Conservation (phyloP, 2,797 vertebrate genomes). For the Rhinophrynus dorsalis region DNA sequence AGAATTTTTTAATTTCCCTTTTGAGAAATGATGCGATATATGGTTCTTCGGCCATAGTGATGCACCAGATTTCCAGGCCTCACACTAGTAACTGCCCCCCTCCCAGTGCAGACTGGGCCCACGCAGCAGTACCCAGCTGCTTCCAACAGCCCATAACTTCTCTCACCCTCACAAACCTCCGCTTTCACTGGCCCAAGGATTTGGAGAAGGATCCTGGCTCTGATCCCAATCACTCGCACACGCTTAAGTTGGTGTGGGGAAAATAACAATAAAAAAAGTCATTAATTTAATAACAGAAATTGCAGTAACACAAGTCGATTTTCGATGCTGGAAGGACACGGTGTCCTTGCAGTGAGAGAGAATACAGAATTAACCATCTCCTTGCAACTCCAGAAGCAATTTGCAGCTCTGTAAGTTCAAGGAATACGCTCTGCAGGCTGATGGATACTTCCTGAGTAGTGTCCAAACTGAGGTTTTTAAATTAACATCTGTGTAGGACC, state of each 20-base stretch:
- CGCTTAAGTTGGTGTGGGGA: slow-evolving; percentile 28
- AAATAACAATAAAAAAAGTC: slow-evolving; percentile 42
- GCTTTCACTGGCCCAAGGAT: slow-evolving; percentile 22
- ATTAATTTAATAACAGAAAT: slow-evolving; percentile 49
- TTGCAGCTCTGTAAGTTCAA: no score
- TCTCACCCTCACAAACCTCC: slow-evolving; percentile 5
- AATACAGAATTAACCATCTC: slow-evolving; percentile 16
- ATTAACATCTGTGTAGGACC: no score
- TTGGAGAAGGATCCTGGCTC: slow-evolving; percentile 34
- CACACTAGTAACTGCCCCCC: no score
- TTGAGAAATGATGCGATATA: no score
- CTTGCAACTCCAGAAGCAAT: neutral
- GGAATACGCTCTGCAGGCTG: neutral
- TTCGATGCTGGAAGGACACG: slow-evolving; percentile 29
- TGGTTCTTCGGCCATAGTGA: no score
- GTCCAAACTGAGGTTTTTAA: no score
- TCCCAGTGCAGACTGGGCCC: neutral
- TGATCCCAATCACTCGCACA: slow-evolving; percentile 11
- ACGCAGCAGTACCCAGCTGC: neutral
- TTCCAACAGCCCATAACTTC: neutral
- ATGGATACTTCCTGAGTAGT: neutral
- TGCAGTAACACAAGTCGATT: slow-evolving; percentile 37
- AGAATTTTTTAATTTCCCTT: no score
- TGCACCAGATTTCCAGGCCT: no score
- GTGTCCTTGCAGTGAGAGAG: slow-evolving; percentile 27